Base-by-base conservation (phyloP, 1,140 invertebrate species). In the Theocolax elegans region DNA sequence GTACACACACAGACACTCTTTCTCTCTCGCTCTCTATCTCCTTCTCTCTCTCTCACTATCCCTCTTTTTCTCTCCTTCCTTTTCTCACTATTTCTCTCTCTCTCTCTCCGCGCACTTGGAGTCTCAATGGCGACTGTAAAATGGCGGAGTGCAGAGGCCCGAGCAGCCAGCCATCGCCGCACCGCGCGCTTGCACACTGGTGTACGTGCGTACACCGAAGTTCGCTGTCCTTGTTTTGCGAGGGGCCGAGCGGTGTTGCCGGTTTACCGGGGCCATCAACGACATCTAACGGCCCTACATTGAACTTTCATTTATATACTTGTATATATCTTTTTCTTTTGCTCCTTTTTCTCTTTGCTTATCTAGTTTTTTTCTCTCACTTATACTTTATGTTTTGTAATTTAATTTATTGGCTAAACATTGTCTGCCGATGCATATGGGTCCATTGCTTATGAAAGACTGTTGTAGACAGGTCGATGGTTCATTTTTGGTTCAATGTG, bases 121-220 rank as follows among this genome's bases (percentile, higher is more conserved):
- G n/a, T n/a, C n/a, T 48, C 93, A 92, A 94, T 94, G 92, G 92
- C 92, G 92, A 94, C 91, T 90, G 91, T 91, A 94, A 92, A 92
- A 95, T 95, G 93, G 93, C 93, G 93, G 92, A 74, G 67, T 62
- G 63, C 10, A 35, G 38, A 77, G 73, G 4, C 15, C 31, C 31
- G 10, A 46, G 19, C 35, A 54, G 51, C 40, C 48, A 65, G 51
- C 27, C 17, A 54, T 35, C 10, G 56, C 35, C 12, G 56, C 56
- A 25, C 29, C 51, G 27, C 27, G n/a, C 42, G 4, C 31, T 35
- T 35, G 10, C 31, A 35, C 31, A 6, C 31, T 6, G 10, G 46
- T 48, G 2, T 48, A 10, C 17, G 46, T 48, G 46, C n/a, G n/a
- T 10, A n/a, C 13, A n/a, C 2, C 46, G n/a, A 19, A 12, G 9